These are phyloP conservation scores for Plectrocnemia conspersa DNA, from an alignment of 1,140 invertebrate species.

Conservation along the genomic window DNA sequence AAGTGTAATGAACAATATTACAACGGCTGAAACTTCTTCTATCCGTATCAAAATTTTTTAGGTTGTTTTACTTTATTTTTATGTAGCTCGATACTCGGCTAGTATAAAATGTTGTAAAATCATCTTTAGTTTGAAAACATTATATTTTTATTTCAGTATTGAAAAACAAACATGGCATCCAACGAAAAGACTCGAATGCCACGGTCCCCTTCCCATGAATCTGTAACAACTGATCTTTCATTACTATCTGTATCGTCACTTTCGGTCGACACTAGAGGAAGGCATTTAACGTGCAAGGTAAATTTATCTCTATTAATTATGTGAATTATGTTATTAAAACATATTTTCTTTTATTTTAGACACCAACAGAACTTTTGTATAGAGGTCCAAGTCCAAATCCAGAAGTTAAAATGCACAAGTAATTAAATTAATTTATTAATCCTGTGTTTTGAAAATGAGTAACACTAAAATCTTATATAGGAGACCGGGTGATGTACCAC, in stretches of 20 bases:
- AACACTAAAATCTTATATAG: slow-evolving; percentile 12
- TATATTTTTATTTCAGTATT: not conserved
- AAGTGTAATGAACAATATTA: too few relatives aligned
- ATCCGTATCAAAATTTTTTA: too few relatives aligned
- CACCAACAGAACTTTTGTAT: slow-evolving; percentile 48
- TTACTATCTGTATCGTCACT: slow-evolving; percentile 74
- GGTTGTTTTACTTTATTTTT: too few relatives aligned
- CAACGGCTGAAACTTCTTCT: too few relatives aligned
- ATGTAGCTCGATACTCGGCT: too few relatives aligned
- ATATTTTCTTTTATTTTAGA: slow-evolving; percentile 33
- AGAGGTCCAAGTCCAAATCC: slow-evolving; percentile 68
- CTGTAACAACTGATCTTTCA: slow-evolving; percentile 75
- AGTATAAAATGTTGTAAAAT: too few relatives aligned
- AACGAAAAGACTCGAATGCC: slow-evolving; percentile 49
- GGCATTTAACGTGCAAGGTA: slow-evolving; percentile 56
- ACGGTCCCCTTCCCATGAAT: slow-evolving; percentile 75
- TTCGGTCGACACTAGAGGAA: slow-evolving; percentile 45
- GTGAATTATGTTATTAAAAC: not conserved
- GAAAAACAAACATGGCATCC: slow-evolving; percentile 14
- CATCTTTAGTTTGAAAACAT: too few relatives aligned
- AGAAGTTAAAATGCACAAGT: slow-evolving; percentile 51
- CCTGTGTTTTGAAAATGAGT: not conserved
- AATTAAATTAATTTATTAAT: slow-evolving; percentile 28
- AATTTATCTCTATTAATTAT: slow-evolving; percentile 26
- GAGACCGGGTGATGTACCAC: slow-evolving; percentile 28